phyloP scores from a whole-genome alignment of 2,888 invertebrate species.

The Allacma fusca region DNA sequence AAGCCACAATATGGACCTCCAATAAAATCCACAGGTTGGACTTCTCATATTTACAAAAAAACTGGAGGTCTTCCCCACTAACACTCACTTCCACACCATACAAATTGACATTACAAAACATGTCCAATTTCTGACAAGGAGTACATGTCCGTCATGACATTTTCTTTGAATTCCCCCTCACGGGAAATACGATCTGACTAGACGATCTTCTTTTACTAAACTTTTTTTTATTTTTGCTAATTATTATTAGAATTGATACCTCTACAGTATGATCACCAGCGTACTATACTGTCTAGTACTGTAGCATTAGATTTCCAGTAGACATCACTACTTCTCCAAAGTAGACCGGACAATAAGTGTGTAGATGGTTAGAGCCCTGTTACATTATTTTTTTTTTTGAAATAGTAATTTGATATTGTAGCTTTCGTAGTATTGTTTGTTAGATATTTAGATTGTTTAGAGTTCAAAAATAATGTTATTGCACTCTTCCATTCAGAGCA shows the following conservation, averaged over 20 bases:
- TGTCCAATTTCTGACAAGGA: slow-evolving; percentile 3
- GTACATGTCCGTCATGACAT: slow-evolving; percentile 15
- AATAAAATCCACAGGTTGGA: slow-evolving; percentile 58
- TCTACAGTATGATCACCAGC: too few relatives aligned
- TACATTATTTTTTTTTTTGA: too few relatives aligned
- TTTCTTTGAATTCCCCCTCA: neutral
- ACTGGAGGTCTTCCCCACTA: slow-evolving; percentile 37
- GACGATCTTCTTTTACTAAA: neutral
- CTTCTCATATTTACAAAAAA: slow-evolving; percentile 46
- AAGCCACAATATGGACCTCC: slow-evolving; percentile 50
- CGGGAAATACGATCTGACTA: neutral
- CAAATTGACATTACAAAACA: slow-evolving; percentile 11
- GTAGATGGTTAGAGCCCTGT: too few relatives aligned
- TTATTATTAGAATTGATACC: too few relatives aligned
- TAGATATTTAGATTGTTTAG: neutral
- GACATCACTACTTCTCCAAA: too few relatives aligned
- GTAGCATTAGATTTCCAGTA: too few relatives aligned
- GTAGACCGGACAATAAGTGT: too few relatives aligned
- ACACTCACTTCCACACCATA: neutral
- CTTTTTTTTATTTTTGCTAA: too few relatives aligned
- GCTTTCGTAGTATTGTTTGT: neutral
- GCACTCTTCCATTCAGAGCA: slow-evolving; percentile 33
- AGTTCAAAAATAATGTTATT: slow-evolving; percentile 39
- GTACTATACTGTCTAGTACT: too few relatives aligned
- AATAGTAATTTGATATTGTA: neutral